These are phyloP conservation scores for Aurelia sp. DNA, from an alignment of 30 jellyfish, hydroid and myxozoan species.

Conservation along the genomic window DNA sequence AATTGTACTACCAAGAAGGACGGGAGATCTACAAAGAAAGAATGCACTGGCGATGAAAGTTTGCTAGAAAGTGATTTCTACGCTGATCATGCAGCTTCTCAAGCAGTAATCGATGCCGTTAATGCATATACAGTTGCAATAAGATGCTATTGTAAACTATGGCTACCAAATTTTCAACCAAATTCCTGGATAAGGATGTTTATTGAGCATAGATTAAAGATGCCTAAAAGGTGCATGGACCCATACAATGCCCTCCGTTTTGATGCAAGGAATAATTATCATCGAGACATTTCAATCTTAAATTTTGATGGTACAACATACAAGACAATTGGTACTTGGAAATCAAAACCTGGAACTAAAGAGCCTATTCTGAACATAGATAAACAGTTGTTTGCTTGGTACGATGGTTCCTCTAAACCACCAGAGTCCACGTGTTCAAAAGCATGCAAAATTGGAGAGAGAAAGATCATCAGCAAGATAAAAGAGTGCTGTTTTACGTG, in stretches of 20 bases:
- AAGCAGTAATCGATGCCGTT: constrained; percentile 16
- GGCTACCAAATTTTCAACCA: too few species aligned
- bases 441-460: constrained; percentile 51
- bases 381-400: constrained; percentile 1
- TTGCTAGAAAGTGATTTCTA: constrained; percentile 4
- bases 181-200: neutral
- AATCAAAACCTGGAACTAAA: neutral
- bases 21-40: neutral
- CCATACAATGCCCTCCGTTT: neutral
- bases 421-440: constrained; percentile 45
- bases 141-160: neutral
- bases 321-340: constrained; percentile 15
- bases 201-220: too few species aligned
- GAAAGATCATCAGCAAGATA: neutral
- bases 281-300: neutral
- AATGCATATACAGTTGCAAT: constrained; percentile 1
- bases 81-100: neutral
- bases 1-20: neutral
- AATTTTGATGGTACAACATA: constrained; percentile 1
- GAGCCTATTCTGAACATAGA: neutral
- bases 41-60: constrained; percentile 22
- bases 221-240: neutral
- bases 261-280: neutral
- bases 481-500: constrained; percentile 67
- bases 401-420: neutral